Evolutionary conservation across 1,140 invertebrate genomes (phyloP).

Genomic region (Anastrepha obliqua): DNA sequence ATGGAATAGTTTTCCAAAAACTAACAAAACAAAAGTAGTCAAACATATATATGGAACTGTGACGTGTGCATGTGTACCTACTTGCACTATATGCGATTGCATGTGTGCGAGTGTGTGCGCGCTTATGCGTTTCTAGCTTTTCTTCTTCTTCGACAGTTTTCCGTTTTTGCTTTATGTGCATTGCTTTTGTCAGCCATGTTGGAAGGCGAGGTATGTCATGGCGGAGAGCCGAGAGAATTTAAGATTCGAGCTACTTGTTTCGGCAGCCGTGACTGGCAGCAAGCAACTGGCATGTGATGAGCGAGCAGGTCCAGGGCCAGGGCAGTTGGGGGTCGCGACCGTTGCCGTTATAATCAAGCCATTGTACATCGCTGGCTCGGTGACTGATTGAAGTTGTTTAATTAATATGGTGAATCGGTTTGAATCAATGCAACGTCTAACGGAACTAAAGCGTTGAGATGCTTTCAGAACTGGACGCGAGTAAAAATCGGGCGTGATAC

Average conservation of each 20-base stretch:
- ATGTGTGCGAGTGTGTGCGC: too few species aligned
- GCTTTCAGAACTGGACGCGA: neutral
- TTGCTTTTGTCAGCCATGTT: neutral
- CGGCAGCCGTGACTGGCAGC: neutral
- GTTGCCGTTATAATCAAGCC: neutral
- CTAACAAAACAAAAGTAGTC: too few species aligned
- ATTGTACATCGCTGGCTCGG: neutral
- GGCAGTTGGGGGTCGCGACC: neutral
- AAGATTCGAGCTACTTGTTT: neutral
- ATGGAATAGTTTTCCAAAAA: too few species aligned
- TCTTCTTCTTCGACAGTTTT: too few species aligned
- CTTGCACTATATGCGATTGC: too few species aligned
- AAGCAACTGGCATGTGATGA: neutral
- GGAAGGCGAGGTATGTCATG: too few species aligned
- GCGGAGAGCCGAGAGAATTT: constrained; percentile 5
- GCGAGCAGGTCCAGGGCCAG: neutral
- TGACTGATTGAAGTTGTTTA: neutral
- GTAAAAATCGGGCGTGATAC: neutral
- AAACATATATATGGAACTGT: too few species aligned
- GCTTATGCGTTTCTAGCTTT: too few species aligned
- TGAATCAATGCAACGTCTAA: neutral
- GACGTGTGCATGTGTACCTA: too few species aligned
- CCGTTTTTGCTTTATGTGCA: too few species aligned
- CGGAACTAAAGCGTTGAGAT: neutral
- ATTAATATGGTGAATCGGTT: neutral